These are phyloP conservation scores for Scrobipalpa atriplicella DNA, from an alignment of 2,888 invertebrate genomes.

Conservation along the genomic window DNA sequence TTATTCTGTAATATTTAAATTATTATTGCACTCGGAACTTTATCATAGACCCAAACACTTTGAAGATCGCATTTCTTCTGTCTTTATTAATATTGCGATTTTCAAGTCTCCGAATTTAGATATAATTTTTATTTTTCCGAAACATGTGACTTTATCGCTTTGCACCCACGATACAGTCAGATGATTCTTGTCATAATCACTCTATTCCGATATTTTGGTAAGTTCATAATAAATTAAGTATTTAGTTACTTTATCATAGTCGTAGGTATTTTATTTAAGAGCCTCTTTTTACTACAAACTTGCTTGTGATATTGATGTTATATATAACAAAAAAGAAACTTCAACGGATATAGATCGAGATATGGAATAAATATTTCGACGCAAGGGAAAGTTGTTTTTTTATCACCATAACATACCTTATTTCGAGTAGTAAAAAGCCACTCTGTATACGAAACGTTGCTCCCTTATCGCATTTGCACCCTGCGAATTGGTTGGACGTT, in stretches of 20 bases:
- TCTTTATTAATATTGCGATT: background rate
- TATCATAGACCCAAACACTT: background rate
- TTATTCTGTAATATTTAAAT: background rate
- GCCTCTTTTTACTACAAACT: no score
- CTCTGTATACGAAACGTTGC: constrained; percentile 52
- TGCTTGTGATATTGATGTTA: no score
- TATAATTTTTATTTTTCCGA: constrained; percentile 40
- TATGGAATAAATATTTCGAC: background rate
- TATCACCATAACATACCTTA: no score
- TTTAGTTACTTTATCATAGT: background rate
- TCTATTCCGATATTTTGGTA: background rate
- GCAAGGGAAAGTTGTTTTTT: no score
- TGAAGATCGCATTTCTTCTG: background rate
- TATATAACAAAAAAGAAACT: no score
- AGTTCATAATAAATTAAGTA: no score
- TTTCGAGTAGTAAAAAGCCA: no score
- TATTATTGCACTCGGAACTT: background rate
- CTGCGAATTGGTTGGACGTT: constrained; percentile 61
- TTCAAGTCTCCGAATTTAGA: constrained; percentile 1
- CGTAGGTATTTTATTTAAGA: background rate
- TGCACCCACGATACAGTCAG: constrained; percentile 46
- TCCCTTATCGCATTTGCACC: constrained; percentile 64
- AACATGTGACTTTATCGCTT: constrained; percentile 48
- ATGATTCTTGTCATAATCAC: constrained; percentile 45
- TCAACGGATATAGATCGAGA: no score